Evolutionary conservation across 2,797 vertebrate genomes (phyloP), one percentile per base, ranked within the genome.

Genomic region (Australoheros facetus): DNA sequence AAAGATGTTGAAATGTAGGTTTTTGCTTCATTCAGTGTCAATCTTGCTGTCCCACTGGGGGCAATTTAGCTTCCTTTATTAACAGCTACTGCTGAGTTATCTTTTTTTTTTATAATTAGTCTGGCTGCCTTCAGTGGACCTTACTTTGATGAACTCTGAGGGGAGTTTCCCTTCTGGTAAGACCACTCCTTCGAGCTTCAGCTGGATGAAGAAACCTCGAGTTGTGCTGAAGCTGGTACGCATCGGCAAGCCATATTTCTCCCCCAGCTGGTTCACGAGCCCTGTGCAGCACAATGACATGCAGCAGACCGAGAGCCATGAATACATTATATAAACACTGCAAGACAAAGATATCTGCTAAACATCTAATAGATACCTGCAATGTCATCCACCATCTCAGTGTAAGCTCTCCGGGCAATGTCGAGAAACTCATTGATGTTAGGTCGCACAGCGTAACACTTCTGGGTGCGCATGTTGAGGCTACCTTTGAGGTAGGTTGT

Each of bases 331-430:
- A n/a, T 4, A 58, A 56, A 66, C 32, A 32, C 21, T 3, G 8
- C 19, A 39, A 58, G 55, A n/a, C 14, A 64, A 71, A 26, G 3
- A 69, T 2, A 42, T 39, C 4, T 34, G 45, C 11, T 26, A 10
- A 73, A 78, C 14, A 48, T 48, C 5, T 54, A 17, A 11, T 23
- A 56, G 78, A 74, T 73, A 99, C 98, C 97, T 95, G 98, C 96
- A 89, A 99, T 97, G 94, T 99, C 98, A 79, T 99, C 98, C 69
- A 99, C 96, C 69, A 99, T 97, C 90, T 99, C 98, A 16, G 97
- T 98, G 85, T 99, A 99, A 12, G 97, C 98, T 90, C 96, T 96
- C 37, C 98, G 95, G 30, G 98, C 96, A 84, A 99, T 98, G 86
- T 99, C 98, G 1, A 99, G 96, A 90, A 98, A 98, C 87, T 98